These are phyloP conservation scores for Sinotaia quadrata DNA, from an alignment of 2,888 invertebrate genomes.

Conservation along the genomic window DNA sequence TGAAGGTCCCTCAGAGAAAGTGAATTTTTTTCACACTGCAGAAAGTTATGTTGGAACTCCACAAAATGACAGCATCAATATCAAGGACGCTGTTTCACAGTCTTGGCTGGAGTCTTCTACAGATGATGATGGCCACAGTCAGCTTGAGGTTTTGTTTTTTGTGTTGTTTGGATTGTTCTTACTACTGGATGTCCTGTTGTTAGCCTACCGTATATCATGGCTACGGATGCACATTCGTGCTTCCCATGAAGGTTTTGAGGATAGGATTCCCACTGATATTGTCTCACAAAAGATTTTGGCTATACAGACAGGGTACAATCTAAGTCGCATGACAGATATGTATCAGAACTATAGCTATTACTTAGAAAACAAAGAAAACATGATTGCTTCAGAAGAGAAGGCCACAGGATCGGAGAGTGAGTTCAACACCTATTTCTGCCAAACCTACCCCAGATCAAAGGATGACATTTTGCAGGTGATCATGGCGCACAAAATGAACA, in stretches of 20 bases:
- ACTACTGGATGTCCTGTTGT: conserved; percentile 53
- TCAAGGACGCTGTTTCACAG: no score
- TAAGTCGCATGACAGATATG: conserved; percentile 39
- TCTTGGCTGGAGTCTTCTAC: no score
- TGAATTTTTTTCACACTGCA: no score
- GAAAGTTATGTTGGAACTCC: no score
- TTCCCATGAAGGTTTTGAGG: conserved; percentile 54
- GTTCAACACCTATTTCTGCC: conserved; percentile 55
- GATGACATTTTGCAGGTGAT: conserved; percentile 61
- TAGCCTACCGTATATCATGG: conserved; percentile 60
- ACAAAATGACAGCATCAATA: no score
- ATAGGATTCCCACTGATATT: conserved; percentile 57
- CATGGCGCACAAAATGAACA: conserved; percentile 53
- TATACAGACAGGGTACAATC: conserved; percentile 56
- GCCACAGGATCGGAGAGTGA: conserved; percentile 46
- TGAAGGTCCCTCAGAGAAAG: background rate
- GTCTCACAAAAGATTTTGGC: conserved; percentile 58
- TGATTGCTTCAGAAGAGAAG: conserved; percentile 52
- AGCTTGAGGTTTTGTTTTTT: conserved; percentile 39
- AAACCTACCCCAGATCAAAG: conserved; percentile 51
- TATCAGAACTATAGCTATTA: conserved; percentile 40
- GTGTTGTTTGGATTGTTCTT: conserved; percentile 58
- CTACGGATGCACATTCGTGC: conserved; percentile 46
- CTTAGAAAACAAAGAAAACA: conserved; percentile 31
- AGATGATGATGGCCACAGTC: no score